Base-by-base conservation (phyloP, 2,888 invertebrate species). In the Tribolium freemani region DNA sequence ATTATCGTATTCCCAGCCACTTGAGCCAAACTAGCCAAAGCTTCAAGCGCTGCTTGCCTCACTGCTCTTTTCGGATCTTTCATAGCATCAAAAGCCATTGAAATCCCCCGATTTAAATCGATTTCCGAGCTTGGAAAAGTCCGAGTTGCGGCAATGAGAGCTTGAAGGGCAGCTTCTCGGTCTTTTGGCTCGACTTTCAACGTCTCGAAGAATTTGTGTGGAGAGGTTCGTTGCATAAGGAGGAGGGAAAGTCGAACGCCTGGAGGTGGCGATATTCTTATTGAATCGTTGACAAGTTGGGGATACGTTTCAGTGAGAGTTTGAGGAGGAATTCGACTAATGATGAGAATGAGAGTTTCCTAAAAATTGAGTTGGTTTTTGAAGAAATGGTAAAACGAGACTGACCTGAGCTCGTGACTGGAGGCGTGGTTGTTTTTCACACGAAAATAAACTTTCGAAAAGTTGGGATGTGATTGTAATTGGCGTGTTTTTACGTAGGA, bases 81-180 rank as follows among this genome's bases (percentile, higher is more conserved):
- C 54, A 85, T 76, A 21, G 83, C 74, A 13, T 79, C 75, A 63
- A 84, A 77, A 48, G 86, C 82, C 58, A 89, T 81, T 72, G 84
- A 72, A 50, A 86, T 78, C 50, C 80, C 84, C 80, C 78, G 85
- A 9, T 58, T 68, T 84, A 89, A 83, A 88, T 93, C 91, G 81
- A 94, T 91, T 78, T 94, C 93, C 58, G 92, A 92, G 80, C 93
- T 92, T 1, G 95, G 94, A 83, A 93, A 94, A 30, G 93, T 93
- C 83, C 94, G 90, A 76, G 94, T 85, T 5, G 94, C 91, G 76
- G 93, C 93, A 82, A 95, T 93, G 57, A 94, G 87, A 79, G 94
- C 90, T 85, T 95, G 93, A 5, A 95, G 83, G 0, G 93, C 90
- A 81, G 93, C 93, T 85, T 94, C 94, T 68, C 61, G 60, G 26